These are phyloP conservation scores for Atethmia centrago DNA, from an alignment of 2,888 invertebrate species.

Conservation along the genomic window DNA sequence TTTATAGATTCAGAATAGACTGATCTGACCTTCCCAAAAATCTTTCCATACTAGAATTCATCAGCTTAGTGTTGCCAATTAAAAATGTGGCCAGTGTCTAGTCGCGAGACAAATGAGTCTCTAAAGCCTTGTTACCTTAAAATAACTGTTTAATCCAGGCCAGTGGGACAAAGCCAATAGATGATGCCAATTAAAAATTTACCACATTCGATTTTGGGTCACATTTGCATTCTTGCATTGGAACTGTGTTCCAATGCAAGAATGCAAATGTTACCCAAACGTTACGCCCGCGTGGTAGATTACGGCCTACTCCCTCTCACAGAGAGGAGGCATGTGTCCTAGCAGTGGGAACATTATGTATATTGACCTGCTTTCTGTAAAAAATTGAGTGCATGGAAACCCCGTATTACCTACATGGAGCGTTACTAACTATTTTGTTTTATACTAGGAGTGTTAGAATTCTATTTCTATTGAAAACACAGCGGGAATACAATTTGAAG, in stretches of 20 bases:
- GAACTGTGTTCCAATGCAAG: no score
- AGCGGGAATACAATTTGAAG: neutral
- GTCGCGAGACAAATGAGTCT: neutral
- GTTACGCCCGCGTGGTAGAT: no score
- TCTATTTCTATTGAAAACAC: neutral
- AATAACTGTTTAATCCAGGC: constrained; percentile 11
- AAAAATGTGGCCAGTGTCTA: neutral
- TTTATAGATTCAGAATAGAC: neutral
- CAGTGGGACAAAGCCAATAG: neutral
- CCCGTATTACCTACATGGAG: no score
- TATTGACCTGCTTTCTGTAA: neutral
- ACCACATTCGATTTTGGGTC: constrained; percentile 17
- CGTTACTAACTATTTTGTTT: neutral
- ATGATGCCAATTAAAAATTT: neutral
- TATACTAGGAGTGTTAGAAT: neutral
- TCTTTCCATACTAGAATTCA: neutral
- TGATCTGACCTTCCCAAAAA: neutral
- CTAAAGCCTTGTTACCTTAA: constrained; percentile 8
- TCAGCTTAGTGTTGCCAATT: neutral
- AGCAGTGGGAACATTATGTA: no score
- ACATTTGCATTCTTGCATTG: constrained; percentile 5
- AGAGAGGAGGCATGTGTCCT: no score
- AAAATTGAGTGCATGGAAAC: neutral
- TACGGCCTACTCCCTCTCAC: no score
- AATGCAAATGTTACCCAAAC: no score